These are phyloP conservation scores for Haliclystus octoradiatus DNA, from an alignment of 30 jellyfish, hydroid and myxozoan species.

Conservation along the genomic window DNA sequence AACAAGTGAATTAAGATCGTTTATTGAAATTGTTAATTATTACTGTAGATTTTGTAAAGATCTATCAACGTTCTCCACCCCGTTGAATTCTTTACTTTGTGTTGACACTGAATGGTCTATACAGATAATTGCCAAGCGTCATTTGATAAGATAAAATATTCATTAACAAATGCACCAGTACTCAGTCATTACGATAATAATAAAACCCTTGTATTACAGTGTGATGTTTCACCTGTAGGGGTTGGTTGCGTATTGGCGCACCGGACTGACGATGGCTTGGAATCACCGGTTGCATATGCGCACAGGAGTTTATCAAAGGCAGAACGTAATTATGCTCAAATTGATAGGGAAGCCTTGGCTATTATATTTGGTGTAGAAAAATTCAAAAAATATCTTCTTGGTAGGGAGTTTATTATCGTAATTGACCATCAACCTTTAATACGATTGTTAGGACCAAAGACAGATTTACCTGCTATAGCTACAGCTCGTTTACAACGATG, in stretches of 20 bases:
- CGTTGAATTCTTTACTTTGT: too few species aligned
- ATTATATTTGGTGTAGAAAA: conserved; percentile 47
- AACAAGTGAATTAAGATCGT: too few species aligned
- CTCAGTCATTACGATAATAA: conserved; percentile 50
- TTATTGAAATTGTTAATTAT: too few species aligned
- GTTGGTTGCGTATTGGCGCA: conserved; percentile 70
- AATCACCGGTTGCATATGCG: conserved; percentile 47
- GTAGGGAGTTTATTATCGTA: conserved; percentile 40
- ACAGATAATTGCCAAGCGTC: too few species aligned
- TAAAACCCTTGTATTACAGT: conserved; percentile 7
- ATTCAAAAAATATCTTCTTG: conserved; percentile 52
- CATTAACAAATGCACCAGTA: too few species aligned
- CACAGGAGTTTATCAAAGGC: conserved; percentile 16
- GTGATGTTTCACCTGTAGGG: conserved; percentile 61
- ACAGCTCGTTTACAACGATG: conserved; percentile 50
- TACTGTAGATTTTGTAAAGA: too few species aligned
- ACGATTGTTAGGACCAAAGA: conserved; percentile 16
- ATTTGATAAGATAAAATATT: too few species aligned
- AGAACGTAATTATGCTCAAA: conserved; percentile 40
- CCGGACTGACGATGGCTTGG: conserved; percentile 21
- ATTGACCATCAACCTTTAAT: conserved; percentile 48
- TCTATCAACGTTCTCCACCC: too few species aligned
- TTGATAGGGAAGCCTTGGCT: conserved; percentile 58
- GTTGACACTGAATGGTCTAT: too few species aligned
- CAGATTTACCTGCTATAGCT: conserved; percentile 50